Conservation (phyloP, 2,797 vertebrate genomes). For the Fistularia tabacaria region DNA sequence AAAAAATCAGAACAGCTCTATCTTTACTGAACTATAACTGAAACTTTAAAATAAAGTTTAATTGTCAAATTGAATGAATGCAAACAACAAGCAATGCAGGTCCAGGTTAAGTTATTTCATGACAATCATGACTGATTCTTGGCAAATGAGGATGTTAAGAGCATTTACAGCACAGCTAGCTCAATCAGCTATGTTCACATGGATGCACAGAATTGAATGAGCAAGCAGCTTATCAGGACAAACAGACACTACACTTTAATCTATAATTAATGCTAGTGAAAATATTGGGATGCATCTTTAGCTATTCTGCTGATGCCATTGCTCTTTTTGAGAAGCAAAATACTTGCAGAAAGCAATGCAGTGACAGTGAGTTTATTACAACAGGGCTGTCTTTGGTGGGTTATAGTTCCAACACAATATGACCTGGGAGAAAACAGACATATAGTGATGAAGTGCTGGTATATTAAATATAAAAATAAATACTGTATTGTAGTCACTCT, state of each 20-base stretch:
- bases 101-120: slow-evolving; percentile 29
- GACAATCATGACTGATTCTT: slow-evolving; percentile 37
- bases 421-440: slow-evolving; percentile 3
- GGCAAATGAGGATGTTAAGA: slow-evolving; percentile 25
- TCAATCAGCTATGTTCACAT: slow-evolving; percentile 43
- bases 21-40: no score
- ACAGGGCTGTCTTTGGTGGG: slow-evolving; percentile 4
- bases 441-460: no score
- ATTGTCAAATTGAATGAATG: slow-evolving; percentile 32
- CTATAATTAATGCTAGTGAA: slow-evolving; percentile 63
- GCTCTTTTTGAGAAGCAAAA: slow-evolving; percentile 40
- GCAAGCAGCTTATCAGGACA: slow-evolving; percentile 57
- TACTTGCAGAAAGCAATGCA: slow-evolving; percentile 32
- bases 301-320: slow-evolving; percentile 49
- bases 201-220: slow-evolving; percentile 44
- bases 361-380: slow-evolving; percentile 27
- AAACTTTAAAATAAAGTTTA: no score
- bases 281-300: slow-evolving; percentile 47
- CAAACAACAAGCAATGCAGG: slow-evolving; percentile 18
- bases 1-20: slow-evolving; percentile 8
- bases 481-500: no score
- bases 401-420: slow-evolving; percentile 1
- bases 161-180: slow-evolving; percentile 35
- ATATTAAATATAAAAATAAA: no score
- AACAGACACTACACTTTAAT: slow-evolving; percentile 65